Conservation (phyloP, 2,113 vertebrate species). For the Cettia cetti region DNA sequence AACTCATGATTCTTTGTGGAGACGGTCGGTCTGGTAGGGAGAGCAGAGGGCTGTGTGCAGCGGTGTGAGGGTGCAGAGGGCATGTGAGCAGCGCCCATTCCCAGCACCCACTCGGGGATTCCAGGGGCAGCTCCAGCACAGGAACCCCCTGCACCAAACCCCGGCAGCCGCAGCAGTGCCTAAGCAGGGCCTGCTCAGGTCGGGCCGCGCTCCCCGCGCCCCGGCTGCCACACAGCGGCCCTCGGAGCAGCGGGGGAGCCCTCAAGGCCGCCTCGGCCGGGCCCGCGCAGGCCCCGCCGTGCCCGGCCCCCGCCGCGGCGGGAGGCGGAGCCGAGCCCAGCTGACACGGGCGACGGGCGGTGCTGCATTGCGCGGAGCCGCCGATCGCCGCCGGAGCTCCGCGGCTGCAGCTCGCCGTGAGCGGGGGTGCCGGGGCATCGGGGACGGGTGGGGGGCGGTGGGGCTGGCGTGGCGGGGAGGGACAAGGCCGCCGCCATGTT, state of each 20-base stretch:
- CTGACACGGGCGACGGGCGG: neutral
- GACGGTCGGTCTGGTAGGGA: accelerated
- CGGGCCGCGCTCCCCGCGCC: neutral
- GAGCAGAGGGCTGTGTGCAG: too few species aligned
- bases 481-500: neutral
- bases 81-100: accelerated
- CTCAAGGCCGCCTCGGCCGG: neutral
- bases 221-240: accelerated
- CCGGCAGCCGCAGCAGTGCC: neutral
- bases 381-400: neutral
- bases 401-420: neutral
- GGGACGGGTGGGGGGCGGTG: neutral
- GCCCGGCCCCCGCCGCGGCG: neutral
- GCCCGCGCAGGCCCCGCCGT: neutral
- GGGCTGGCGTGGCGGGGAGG: neutral
- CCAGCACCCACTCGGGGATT: accelerated
- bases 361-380: neutral
- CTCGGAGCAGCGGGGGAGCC: accelerated
- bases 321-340: neutral
- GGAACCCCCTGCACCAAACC: neutral
- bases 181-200: neutral
- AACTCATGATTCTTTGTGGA: neutral
- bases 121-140: accelerated
- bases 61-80: accelerated
- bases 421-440: too few species aligned